Conservation (phyloP, 2,888 invertebrate genomes). For the Tortricodes alternella region DNA sequence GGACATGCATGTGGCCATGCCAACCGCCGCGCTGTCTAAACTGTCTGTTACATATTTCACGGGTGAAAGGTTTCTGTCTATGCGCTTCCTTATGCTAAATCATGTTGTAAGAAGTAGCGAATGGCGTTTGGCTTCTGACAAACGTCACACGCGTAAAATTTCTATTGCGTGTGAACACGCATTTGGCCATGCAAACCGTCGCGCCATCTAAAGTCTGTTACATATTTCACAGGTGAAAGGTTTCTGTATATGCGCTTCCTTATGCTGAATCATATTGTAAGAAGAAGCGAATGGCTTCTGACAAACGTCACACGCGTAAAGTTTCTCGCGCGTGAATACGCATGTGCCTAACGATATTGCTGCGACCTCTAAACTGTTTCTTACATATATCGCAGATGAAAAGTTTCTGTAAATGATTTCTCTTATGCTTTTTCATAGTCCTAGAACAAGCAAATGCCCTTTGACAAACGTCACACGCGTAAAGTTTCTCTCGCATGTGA, state of each 20-base stretch:
- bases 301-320: not conserved
- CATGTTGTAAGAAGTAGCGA: too few species aligned
- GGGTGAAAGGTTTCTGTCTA: too few species aligned
- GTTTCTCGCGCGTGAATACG: not conserved
- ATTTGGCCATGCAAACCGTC: not conserved
- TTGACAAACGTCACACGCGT: not conserved
- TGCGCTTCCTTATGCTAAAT: too few species aligned
- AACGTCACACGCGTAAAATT: not conserved
- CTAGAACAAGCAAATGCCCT: too few species aligned
- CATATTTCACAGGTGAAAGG: not conserved
- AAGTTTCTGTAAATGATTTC: too few species aligned
- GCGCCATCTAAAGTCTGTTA: not conserved
- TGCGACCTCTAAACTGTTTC: not conserved
- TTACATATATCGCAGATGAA: too few species aligned
- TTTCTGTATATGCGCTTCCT: not conserved
- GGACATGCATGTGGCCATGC: too few species aligned
- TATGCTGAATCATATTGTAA: not conserved
- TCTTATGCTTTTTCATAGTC: too few species aligned
- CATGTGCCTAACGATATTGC: not conserved
- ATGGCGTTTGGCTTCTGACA: too few species aligned
- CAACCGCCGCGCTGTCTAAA: too few species aligned
- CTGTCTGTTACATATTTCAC: too few species aligned
- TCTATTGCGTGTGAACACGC: not conserved
- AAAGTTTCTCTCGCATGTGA: not conserved
- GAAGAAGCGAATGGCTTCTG: not conserved